Conservation (phyloP, 2,113 vertebrate species). For the Mastomys coucha region DNA sequence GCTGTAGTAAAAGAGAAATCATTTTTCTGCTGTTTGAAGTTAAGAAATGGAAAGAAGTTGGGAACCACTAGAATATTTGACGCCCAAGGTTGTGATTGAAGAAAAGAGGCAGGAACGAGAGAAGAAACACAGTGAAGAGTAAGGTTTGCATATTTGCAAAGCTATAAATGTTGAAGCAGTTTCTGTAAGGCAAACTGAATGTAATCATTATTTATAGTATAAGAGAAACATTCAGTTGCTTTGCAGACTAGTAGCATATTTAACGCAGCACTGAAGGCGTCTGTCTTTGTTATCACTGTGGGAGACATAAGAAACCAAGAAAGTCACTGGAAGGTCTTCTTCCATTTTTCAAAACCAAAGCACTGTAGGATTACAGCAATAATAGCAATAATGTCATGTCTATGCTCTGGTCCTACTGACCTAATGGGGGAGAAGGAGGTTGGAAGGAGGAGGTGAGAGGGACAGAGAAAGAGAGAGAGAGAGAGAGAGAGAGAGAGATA, state of each 20-base stretch:
- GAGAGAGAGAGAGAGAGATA: constrained; percentile 50
- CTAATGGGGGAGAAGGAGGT: constrained; percentile 79
- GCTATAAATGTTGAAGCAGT: not conserved
- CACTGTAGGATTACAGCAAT: constrained; percentile 62
- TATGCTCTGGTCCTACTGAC: constrained; percentile 82
- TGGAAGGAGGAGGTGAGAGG: not conserved
- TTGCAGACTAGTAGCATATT: constrained; percentile 33
- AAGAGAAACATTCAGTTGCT: constrained; percentile 17
- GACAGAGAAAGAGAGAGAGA: not conserved
- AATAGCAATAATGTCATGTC: constrained; percentile 73
- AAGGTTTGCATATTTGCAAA: constrained; percentile 11
- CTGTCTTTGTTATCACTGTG: constrained; percentile 26
- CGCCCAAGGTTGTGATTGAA: not conserved
- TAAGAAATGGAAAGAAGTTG: not conserved
- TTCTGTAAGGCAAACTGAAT: constrained; percentile 26
- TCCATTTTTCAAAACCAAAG: not conserved
- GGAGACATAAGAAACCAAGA: constrained; percentile 5
- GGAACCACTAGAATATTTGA: not conserved
- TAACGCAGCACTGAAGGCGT: constrained; percentile 7
- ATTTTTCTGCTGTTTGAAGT: not conserved
- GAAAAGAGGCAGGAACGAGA: not conserved
- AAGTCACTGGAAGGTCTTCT: constrained; percentile 51
- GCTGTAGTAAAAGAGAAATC: constrained; percentile 34
- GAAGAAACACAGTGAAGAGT: not conserved
- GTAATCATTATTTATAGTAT: constrained; percentile 12